Evolutionary conservation across 2,113 vertebrate species (phyloP), one percentile per base, ranked within the genome.

Genomic region (Talpa occidentalis): DNA sequence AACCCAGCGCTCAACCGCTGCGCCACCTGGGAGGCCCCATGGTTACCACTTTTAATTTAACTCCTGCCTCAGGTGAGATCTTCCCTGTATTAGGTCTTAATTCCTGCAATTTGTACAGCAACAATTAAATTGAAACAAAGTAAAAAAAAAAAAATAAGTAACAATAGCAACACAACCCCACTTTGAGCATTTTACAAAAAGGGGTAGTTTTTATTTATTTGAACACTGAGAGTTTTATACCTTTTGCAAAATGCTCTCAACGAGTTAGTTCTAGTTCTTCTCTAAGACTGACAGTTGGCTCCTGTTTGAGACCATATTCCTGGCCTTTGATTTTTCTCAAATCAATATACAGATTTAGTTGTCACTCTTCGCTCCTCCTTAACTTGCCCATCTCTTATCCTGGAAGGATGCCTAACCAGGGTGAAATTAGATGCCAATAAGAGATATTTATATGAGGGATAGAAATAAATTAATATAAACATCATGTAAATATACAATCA

Each of bases 381-480:
- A 70, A 7, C 5, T 64, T 83, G 37, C 26, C 6, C n/a, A 80
- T 6, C 69, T 89, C 64, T 86, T 89, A 76, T 67, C 6, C 37
- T 83, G 19, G 32, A n/a, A 9, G 10, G 28, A 74, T 80, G 17
- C 37, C 54, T 49, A 85, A 56, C 11, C 67, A 93, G 28, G 30
- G 3, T 64, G 9, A 93, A 93, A 73, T 19, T 26, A 49, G 10
- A 59, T 60, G 26, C 6, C 24, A 78, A 40, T 72, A 85, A 84
- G 21, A 88, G 19, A 70, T 24, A 86, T 73, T 93, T 85, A 88
- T 62, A 16, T 59, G 26, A 72, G 17, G 87, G 16, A 70, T 21
- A 67, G 19, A 87, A 49, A 70, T 89, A 56, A 87, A 77, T 81
- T 67, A 60, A 95, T 82, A 72, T 81, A 90, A 92, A 79, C 35